Evolutionary conservation across 1,140 invertebrate species (phyloP).

Genomic region (Monochamus saltuarius): DNA sequence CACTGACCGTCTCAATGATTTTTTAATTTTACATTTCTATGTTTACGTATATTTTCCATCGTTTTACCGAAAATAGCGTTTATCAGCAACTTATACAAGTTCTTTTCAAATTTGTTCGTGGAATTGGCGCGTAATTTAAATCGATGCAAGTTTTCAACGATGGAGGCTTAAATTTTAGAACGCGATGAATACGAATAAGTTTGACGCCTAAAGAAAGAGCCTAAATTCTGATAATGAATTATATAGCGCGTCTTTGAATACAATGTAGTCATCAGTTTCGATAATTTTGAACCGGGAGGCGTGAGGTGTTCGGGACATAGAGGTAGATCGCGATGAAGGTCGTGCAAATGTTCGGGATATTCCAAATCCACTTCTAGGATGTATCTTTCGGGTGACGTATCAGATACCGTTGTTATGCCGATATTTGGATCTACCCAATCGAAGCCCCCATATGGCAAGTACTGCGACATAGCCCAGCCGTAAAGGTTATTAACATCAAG

Average conservation of each 20-base stretch:
- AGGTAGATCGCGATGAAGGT: slow-evolving; percentile 56
- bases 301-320: slow-evolving; percentile 26
- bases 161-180: slow-evolving; percentile 54
- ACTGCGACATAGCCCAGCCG: slow-evolving; percentile 54
- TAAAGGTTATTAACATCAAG: slow-evolving; percentile 60
- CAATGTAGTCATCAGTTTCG: slow-evolving; percentile 23
- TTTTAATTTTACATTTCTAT: slow-evolving; percentile 14
- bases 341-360: slow-evolving; percentile 53
- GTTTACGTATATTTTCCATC: slow-evolving; percentile 51
- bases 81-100: slow-evolving; percentile 56
- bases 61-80: slow-evolving; percentile 54
- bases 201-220: slow-evolving; percentile 53
- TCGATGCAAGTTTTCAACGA: slow-evolving; percentile 55
- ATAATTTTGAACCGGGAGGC: too few relatives aligned
- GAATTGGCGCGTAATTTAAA: slow-evolving; percentile 44
- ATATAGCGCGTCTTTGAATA: slow-evolving; percentile 34
- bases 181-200: slow-evolving; percentile 55
- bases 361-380: too few relatives aligned
- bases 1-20: too few relatives aligned
- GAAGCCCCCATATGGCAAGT: slow-evolving; percentile 52
- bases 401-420: slow-evolving; percentile 33
- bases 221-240: slow-evolving; percentile 55
- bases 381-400: slow-evolving; percentile 50
- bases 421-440: slow-evolving; percentile 50
- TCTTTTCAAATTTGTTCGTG: slow-evolving; percentile 55